A percentile compares a stretch with the other conserved stretches of the same genome.
Evolutionary conservation across 2,113 vertebrate genomes (phyloP).

Genomic region (Agapornis roseicollis): DNA sequence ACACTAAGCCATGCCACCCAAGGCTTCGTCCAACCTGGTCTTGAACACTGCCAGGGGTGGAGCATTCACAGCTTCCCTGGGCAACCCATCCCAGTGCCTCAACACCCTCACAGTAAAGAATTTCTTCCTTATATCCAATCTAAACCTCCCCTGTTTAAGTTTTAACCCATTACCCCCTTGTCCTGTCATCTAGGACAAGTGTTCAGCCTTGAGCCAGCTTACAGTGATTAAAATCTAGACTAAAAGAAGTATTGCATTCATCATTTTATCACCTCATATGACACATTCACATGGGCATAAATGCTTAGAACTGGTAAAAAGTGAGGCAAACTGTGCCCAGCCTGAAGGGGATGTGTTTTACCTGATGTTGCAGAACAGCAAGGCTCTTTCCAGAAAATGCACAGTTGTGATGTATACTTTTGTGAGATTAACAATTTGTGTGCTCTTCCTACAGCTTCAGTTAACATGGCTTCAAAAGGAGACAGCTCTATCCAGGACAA

Average conservation of each 20-base stretch:
- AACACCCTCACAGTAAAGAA: too few relatives aligned
- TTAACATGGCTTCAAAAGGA: neutral
- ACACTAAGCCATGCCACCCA: too few relatives aligned
- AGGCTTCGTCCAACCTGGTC: too few relatives aligned
- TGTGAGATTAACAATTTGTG: neutral
- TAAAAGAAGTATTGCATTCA: neutral
- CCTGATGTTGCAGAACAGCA: neutral
- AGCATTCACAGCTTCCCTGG: too few relatives aligned
- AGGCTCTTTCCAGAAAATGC: neutral
- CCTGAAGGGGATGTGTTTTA: neutral
- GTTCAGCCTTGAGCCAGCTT: neutral
- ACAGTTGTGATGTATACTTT: fast-evolving
- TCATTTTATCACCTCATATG: neutral
- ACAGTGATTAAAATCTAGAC: neutral
- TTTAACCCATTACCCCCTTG: too few relatives aligned
- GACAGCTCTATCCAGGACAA: neutral
- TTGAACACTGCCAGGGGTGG: too few relatives aligned
- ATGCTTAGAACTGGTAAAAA: neutral
- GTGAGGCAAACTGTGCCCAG: neutral
- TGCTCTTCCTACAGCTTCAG: neutral
- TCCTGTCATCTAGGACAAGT: neutral
- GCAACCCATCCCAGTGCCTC: too few relatives aligned
- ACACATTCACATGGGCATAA: neutral
- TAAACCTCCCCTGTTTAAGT: too few relatives aligned
- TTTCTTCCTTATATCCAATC: too few relatives aligned